Evolutionary conservation across 2,113 vertebrate species (phyloP), one percentile per base, ranked within the genome.

Genomic region (Chaenocephalus aceratus): DNA sequence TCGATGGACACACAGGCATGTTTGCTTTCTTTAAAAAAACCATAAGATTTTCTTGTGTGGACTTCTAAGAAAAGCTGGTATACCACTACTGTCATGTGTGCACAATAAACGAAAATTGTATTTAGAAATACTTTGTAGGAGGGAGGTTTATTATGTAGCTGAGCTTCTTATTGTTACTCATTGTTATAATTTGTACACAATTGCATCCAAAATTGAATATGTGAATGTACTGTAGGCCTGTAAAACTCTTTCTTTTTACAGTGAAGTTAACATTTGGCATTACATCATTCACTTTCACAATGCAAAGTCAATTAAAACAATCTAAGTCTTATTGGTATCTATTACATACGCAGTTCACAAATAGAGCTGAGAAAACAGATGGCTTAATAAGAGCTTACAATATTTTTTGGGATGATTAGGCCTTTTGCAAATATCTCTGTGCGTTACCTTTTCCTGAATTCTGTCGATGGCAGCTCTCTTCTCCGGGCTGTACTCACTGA

Each of bases 361-460:
- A 41, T 6, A 41, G 6, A 41, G 36, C 7, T 41, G 36, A 41
- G 36, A 41, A 41, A 41, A 41, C 36, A 6, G 7, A 6, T 41
- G 14, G 26, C 58, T 66, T 10, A 18, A 18, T 23, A 9, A 26
- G 3, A 23, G 21, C 46, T 49, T 23, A 15, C 10, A 56, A 4
- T 45, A 23, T 44, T 3, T 16, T 21, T 41, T 14, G 11, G 41
- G 16, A 57, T 46, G 9, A 72, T 56, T 10, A 9, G 1, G 0
- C 6, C 26, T 68, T n/a, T 49, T 21, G 15, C 34, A 79, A 10
- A 4, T 36, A 61, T 51, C 21, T 68, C 15, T 68, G 34, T 1
- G 1, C 23, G 18, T 83, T 67, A 88, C 88, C 86, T 84, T 88
- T 45, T 86, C 73, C 70, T 90, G 89, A 70, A 90, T 70, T n/a